Conservation (phyloP, 2,888 invertebrate species). For the Ethmia dodecea region DNA sequence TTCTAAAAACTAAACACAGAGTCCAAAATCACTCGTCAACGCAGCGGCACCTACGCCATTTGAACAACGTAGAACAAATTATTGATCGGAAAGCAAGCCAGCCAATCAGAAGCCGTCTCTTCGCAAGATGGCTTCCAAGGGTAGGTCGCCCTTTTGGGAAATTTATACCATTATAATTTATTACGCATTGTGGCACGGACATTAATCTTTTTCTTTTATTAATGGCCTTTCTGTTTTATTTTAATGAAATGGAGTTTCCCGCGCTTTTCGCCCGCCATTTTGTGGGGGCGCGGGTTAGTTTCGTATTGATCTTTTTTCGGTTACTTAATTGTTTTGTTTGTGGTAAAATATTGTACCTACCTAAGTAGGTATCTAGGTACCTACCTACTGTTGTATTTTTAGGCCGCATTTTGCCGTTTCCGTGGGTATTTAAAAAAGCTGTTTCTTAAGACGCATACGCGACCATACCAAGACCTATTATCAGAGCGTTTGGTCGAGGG, state of each 20-base stretch:
- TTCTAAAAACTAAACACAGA: no score
- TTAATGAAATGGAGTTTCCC: slow-evolving; percentile 65
- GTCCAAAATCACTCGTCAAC: no score
- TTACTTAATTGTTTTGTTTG: background rate
- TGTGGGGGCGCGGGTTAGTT: slow-evolving; percentile 25
- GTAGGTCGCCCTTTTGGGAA: slow-evolving; percentile 50
- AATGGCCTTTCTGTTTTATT: slow-evolving; percentile 69
- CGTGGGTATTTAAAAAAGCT: no score
- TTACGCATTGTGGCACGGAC: slow-evolving; percentile 69
- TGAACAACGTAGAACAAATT: slow-evolving; percentile 27
- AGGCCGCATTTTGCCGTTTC: no score
- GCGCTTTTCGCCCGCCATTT: slow-evolving; percentile 54
- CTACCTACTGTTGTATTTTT: no score
- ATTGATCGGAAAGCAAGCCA: slow-evolving; percentile 59
- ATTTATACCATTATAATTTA: slow-evolving; percentile 68
- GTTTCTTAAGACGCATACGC: no score
- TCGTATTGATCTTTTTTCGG: slow-evolving; percentile 24
- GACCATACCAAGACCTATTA: no score
- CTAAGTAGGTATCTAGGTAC: background rate
- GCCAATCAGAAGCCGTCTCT: slow-evolving; percentile 51
- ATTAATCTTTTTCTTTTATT: slow-evolving; percentile 76
- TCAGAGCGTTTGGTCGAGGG: no score
- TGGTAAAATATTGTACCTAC: background rate
- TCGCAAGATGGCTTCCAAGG: slow-evolving; percentile 60
- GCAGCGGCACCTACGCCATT: no score